Evolutionary conservation across 2,888 invertebrate species (phyloP), one percentile per base, ranked within the genome.

Genomic region (Cryptocheilus praepositus): DNA sequence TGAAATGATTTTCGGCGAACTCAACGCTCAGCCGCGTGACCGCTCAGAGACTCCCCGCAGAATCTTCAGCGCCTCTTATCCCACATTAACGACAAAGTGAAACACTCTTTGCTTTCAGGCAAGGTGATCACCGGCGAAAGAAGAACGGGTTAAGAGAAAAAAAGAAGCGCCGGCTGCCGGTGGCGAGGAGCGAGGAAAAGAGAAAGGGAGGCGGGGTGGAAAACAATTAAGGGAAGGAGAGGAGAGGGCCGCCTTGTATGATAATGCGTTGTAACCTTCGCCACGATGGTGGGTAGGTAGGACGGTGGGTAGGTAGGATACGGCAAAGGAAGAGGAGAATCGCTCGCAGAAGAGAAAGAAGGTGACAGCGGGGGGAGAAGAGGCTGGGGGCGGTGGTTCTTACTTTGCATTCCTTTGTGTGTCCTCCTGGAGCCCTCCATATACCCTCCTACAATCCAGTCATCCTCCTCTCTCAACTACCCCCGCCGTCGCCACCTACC

Each of bases 331-430:
- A 78, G 81, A 81, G 74, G 76, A 67, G 68, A 51, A 72, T 70
- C 70, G 70, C 66, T 28, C 16, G 61, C 16, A 22, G 49, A 52
- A 62, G 59, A 61, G 73, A 61, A 51, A 61, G 36, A 49, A 60
- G 28, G 44, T 19, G 46, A 57, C 21, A 57, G 22, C 11, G 61
- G 28, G 61, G 28, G 18, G 63, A 53, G 66, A 49, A 56, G 62
- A 56, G 61, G 61, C 60, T 51, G 75, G 67, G 65, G 73, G 71
- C 72, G 74, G 80, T 79, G 84, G 83, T 88, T 88, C 86, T 88
- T 87, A 87, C 86, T 88, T 88, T 88, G 87, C 88, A 88, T 88
- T 88, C 88, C 87, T 88, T 88, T 88, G 88, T 87, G 82, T 77
- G 80, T 81, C 82, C 80, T 85, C 82, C 82, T 84, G 80, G 49